Base-by-base conservation (phyloP, 2,113 vertebrate genomes). In the Channa maculata region DNA sequence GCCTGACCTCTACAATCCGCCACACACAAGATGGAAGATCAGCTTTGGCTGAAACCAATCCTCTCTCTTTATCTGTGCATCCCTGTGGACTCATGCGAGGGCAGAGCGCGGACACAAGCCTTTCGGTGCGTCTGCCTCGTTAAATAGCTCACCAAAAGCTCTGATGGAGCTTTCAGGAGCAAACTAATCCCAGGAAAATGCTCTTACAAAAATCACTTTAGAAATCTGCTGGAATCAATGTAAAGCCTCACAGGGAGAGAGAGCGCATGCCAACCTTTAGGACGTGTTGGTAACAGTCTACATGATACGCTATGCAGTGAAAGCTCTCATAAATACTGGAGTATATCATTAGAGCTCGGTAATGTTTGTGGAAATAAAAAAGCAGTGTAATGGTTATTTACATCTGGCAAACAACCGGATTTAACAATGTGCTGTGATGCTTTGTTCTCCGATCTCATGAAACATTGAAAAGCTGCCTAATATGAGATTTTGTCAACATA, bases 201-300 rank as follows among this genome's bases (percentile, higher is more conserved):
- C 92, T 93, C 94, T 94, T 93, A 92, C 83, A 87, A 88, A 94
- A 92, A 94, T 92, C 92, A 91, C 89, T 92, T 86, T 89, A 83
- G 79, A 92, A 86, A 92, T 92, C 82, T 88, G 84, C 66, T 91
- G 74, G 86, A 92, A 89, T 93, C 92, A 87, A 82, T 92, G 86
- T 91, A 88, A 88, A 88, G 87, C 84, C 80, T 80, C 59, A 52
- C 61, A 70, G 82, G 84, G 79, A 83, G 86, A 66, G 80, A 45
- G 71, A 84, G 57, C 78, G 73, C 78, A 82, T 88, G 79, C 71
- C 86, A 92, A 69, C 68, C 81, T 81, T 78, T 36, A 80, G 86
- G 78, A 75, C 65, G 76, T 69, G 79, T 85, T 84, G 72, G 80
- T 65, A 72, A 60, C 75, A 67, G 46, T 64, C 65, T 36, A 59